Evolutionary conservation across 2,888 invertebrate genomes (phyloP), one percentile per base, ranked within the genome.

Genomic region (Catocala nupta): DNA sequence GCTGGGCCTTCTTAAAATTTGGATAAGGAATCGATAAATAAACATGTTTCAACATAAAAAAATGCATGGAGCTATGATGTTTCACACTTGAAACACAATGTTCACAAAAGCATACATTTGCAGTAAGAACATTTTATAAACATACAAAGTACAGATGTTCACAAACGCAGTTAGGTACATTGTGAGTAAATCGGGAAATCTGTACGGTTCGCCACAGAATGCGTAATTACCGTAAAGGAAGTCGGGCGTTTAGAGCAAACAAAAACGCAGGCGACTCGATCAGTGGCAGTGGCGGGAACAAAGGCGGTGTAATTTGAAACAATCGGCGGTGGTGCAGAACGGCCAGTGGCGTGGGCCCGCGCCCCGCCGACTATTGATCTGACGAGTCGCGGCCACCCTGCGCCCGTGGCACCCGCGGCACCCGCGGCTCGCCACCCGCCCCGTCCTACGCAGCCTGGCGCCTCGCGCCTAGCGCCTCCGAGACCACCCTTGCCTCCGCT

Each of bases 241-340:
- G 92, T 89, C 83, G 88, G 85, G 89, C 90, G 91, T 90, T 91
- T 89, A 88, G 88, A 86, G 87, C 88, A 90, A 92, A 93, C 93
- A 92, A 93, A 93, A 93, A 92, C 88, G 86, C 84, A 81, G 88
- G 90, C 89, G 89, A 91, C 86, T 90, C 90, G 91, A 93, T 93
- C 92, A 89, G 90, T 87, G 89, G 89, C 92, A 89, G 90, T 88
- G 89, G 89, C 89, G 89, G 90, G 90, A 91, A 93, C 93, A 93
- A 94, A 93, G 92, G 88, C 92, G 87, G 88, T 88, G 92, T 92
- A 94, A 93, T 93, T 93, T 91, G 93, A 93, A 93, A 93, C 93
- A 93, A 94, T 94, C 92, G 92, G 88, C 85, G 87, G 87, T 86
- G 88, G 89, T 88, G 90, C 88, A 85, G 88, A 86, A 90, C 90